Evolutionary conservation across 2,113 vertebrate genomes (phyloP), one percentile per base, ranked within the genome.

Genomic region (Capreolus pygargus): DNA sequence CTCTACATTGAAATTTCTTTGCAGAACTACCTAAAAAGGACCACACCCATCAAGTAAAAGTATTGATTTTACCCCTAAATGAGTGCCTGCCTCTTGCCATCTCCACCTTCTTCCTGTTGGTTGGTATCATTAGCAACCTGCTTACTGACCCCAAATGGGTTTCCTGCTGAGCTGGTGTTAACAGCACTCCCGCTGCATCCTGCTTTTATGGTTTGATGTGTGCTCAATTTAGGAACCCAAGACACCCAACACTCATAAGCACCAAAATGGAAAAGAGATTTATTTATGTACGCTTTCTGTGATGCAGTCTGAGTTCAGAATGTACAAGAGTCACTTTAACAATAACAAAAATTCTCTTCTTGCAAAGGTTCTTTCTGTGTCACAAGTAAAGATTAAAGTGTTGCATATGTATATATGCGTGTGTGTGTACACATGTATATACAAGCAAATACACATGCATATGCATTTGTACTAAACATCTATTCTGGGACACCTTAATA

Each of bases 71-170:
- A 33, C 50, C n/a, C 60, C 21, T 84, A 67, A 91, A 92, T 36
- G 76, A 45, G 67, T 4, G 30, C 19, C 27, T 12, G 12, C 17
- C 33, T 79, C 55, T 95, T 50, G n/a, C 4, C 14, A 15, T 45
- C 28, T 83, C 55, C 79, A 55, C 28, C 43, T 91, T 91, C 92
- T 96, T 95, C 89, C 96, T 91, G 43, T 89, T 82, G 36, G 57
- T 60, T 81, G 54, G 64, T 39, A 25, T 50, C 83, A 83, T 97
- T 93, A 96, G 19, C 87, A 91, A 43, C 14, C 74, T 14, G 30
- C 14, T 92, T 50, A 90, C 88, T 58, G 81, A 96, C 86, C 78
- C 74, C 79, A 93, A 16, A 91, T 94, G 88, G 17, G 83, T 94
- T 96, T 96, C 43, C 70, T 92, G 87, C 36, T 43, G 47, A 84